Evolutionary conservation across 2,888 invertebrate species (phyloP).

Genomic region (Drosophila parthenogenetica): DNA sequence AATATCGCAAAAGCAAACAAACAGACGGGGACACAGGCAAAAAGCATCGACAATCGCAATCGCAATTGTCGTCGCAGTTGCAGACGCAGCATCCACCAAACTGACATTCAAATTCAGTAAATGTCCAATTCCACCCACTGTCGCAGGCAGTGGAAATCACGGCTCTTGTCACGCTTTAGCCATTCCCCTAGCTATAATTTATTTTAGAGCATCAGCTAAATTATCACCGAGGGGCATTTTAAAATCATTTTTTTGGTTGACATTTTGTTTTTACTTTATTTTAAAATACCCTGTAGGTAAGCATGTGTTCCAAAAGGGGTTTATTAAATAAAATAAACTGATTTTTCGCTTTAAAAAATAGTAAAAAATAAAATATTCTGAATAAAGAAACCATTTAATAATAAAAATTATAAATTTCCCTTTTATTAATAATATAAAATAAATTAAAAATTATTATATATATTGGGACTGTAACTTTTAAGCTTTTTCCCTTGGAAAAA

Average conservation of each 20-base stretch:
- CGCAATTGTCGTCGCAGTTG: no score
- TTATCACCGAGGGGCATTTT: constrained; percentile 67
- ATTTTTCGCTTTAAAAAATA: background rate
- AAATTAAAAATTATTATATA: no score
- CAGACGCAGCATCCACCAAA: constrained; percentile 13
- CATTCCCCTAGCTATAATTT: constrained; percentile 51
- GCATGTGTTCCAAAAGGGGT: background rate
- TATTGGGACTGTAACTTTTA: no score
- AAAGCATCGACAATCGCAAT: constrained; percentile 26
- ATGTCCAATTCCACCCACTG: background rate
- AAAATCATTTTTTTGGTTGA: constrained; percentile 52
- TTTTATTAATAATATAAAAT: no score
- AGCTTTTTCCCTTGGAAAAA: no score
- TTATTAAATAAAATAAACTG: no score
- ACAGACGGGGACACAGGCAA: constrained; percentile 5
- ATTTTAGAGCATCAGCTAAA: constrained; percentile 61
- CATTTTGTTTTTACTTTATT: constrained; percentile 25
- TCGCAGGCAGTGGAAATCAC: constrained; percentile 24
- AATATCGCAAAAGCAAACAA: constrained; percentile 20
- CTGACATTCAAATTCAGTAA: constrained; percentile 50
- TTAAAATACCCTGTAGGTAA: constrained; percentile 10
- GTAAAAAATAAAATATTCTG: no score
- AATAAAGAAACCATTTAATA: no score
- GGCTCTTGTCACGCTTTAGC: constrained; percentile 39
- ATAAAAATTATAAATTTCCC: no score